Evolutionary conservation across 2,888 invertebrate species (phyloP).

Genomic region (Metellina segmentata): DNA sequence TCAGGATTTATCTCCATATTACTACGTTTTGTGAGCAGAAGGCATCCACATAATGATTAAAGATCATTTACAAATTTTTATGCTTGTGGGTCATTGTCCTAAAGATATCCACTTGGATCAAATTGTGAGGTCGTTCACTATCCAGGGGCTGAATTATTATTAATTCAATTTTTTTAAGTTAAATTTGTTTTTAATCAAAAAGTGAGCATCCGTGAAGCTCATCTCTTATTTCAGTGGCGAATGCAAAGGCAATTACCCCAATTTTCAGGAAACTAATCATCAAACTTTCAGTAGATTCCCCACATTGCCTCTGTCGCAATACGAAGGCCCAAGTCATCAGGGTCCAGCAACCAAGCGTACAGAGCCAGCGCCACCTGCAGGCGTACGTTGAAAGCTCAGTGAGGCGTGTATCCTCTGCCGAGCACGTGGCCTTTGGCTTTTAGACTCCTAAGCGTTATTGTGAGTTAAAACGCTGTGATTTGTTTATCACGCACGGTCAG

Average conservation of each 20-base stretch:
- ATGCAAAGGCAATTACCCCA: conserved; percentile 31
- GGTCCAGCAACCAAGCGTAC: conserved; percentile 46
- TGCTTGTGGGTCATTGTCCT: no score
- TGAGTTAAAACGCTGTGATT: conserved; percentile 45
- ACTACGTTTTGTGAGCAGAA: no score
- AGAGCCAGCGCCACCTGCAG: conserved; percentile 69
- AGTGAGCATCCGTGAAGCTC: no score
- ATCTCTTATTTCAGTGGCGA: no score
- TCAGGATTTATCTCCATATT: no score
- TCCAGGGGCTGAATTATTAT: no score
- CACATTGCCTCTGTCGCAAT: conserved; percentile 14
- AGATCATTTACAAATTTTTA: no score
- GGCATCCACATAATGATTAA: no score
- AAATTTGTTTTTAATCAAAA: no score
- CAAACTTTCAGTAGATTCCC: conserved; percentile 30
- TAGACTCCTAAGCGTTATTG: neutral
- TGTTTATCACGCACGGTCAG: conserved; percentile 18
- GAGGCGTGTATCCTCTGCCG: conserved; percentile 55
- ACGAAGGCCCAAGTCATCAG: neutral
- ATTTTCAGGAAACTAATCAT: conserved; percentile 43
- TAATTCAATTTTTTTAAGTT: no score
- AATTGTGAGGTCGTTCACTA: no score
- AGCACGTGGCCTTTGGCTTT: conserved; percentile 29
- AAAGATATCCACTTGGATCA: no score
- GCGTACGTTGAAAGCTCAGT: conserved; percentile 65